phyloP scores from a whole-genome alignment of 2,888 invertebrate species.

The Diarsia dahlii region DNA sequence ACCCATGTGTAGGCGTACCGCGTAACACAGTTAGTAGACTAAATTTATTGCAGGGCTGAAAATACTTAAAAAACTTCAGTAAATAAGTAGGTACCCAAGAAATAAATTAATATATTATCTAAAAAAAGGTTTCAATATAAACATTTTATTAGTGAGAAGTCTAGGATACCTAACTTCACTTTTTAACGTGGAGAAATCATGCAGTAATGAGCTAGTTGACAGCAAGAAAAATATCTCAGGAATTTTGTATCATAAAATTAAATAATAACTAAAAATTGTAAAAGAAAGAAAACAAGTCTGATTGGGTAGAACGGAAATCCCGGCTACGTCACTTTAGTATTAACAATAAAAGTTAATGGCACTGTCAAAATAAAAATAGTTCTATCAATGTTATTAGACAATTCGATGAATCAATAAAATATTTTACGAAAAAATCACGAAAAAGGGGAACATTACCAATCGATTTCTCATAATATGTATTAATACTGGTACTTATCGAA shows the following conservation, averaged over 20 bases:
- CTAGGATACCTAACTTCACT: neutral
- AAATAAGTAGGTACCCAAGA: neutral
- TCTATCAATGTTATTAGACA: neutral
- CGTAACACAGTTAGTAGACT: neutral
- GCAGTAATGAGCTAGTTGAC: neutral
- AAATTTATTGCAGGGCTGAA: neutral
- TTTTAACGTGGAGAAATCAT: neutral
- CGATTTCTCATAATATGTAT: neutral
- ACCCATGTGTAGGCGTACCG: constrained; percentile 3
- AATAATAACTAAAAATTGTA: too few relatives aligned
- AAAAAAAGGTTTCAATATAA: too few relatives aligned
- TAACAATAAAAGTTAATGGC: neutral
- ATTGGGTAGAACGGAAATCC: neutral
- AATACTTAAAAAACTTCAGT: neutral
- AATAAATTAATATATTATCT: too few relatives aligned
- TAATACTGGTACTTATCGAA: neutral
- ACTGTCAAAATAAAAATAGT: neutral
- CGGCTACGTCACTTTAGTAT: neutral
- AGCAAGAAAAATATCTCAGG: neutral
- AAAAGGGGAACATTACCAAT: neutral
- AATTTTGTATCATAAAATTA: too few relatives aligned
- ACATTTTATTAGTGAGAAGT: neutral
- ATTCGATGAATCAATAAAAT: neutral
- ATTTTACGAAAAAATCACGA: neutral
- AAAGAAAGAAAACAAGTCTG: neutral